Evolutionary conservation across 2,113 vertebrate species (phyloP), one percentile per base, ranked within the genome.

Genomic region (Hirundichthys speculiger): DNA sequence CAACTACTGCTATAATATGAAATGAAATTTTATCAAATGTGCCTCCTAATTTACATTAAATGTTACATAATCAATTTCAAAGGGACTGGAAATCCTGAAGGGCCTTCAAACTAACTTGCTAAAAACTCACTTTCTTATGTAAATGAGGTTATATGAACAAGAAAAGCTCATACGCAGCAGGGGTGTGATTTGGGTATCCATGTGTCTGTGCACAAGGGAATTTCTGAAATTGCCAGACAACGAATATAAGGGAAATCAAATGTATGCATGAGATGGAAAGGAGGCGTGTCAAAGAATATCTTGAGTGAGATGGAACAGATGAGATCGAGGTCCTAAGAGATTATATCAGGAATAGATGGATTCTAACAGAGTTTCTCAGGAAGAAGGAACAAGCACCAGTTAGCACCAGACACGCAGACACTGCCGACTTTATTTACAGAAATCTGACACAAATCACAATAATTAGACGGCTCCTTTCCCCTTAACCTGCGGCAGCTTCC

Each of bases 401-500:
- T 68, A 83, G 43, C 16, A n/a, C 64, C 74, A 77, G 56, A 75
- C 43, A 9, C 60, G 70, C 60, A 61, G 46, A 77, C 22, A 43
- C 15, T 8, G 64, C 71, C 69, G 70, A 71, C 79, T 86, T 79
- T 89, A 78, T 89, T 89, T 65, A 73, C 57, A 52, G 59, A 71
- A 58, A 75, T 87, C 80, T 85, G 69, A 82, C 82, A 85, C 52
- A 56, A 61, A 20, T 50, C 50, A 46, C 50, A 71, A 62, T 88
- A 89, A 90, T 89, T 85, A 86, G 83, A 69, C 67, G 50, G 65
- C 66, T 68, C 59, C 64, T 66, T 76, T 51, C 48, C 64, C 56
- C 52, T n/a, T 53, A 77, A 81, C 60, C 69, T 82, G 64, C 61
- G 13, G 79, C 74, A 87, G 77, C 47, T 49, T 73, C 51, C 66